Evolutionary conservation across 2,888 invertebrate species (phyloP).

Genomic region (Cantharis lateralis): DNA sequence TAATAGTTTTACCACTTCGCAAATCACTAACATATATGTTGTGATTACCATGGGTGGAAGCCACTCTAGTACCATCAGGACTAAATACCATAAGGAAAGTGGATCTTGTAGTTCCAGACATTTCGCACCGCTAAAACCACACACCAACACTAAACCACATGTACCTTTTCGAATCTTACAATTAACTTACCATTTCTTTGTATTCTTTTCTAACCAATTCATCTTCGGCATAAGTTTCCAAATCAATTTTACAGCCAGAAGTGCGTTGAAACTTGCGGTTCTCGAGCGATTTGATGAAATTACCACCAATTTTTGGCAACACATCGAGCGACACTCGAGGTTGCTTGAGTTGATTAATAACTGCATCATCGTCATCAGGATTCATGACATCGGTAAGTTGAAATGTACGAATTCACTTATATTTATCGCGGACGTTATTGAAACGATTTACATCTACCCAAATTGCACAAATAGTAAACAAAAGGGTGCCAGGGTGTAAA

Average conservation of each 20-base stretch:
- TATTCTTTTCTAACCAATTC: constrained; percentile 64
- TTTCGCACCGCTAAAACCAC: constrained; percentile 67
- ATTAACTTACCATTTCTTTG: constrained; percentile 64
- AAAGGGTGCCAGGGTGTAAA: background rate
- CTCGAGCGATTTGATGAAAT: constrained; percentile 43
- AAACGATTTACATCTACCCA: background rate
- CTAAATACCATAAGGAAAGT: constrained; percentile 89
- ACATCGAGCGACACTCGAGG: constrained; percentile 13
- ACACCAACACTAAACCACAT: background rate
- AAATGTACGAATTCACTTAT: background rate
- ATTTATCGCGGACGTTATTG: background rate
- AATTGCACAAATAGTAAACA: background rate
- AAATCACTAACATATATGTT: constrained; percentile 84
- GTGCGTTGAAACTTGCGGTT: constrained; percentile 39
- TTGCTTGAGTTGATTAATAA: constrained; percentile 22
- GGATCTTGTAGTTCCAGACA: constrained; percentile 76
- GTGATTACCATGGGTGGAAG: constrained; percentile 89
- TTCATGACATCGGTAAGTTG: constrained; percentile 16
- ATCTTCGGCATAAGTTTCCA: constrained; percentile 61
- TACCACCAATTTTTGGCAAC: constrained; percentile 31
- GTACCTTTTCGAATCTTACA: background rate
- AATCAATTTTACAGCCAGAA: constrained; percentile 12
- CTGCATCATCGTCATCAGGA: constrained; percentile 26
- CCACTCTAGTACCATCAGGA: constrained; percentile 82
- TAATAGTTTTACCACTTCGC: constrained; percentile 76